Evolutionary conservation across 2,888 invertebrate species (phyloP).

Genomic region (Xestobium rufovillosum): DNA sequence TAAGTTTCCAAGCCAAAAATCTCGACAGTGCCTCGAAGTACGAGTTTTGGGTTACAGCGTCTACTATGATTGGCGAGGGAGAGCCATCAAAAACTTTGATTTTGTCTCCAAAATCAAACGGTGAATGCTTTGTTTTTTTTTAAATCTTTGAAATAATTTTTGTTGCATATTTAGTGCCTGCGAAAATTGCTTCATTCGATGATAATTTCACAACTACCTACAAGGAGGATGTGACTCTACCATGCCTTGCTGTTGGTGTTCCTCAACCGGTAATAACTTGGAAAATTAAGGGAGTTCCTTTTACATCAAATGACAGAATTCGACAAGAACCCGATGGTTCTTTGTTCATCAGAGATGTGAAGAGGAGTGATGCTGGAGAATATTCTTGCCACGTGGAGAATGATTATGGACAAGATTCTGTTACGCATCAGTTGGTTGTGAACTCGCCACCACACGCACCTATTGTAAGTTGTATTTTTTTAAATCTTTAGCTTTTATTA

Average conservation of each 20-base stretch:
- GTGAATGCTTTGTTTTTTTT: slow-evolving; percentile 40
- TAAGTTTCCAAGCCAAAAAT: slow-evolving; percentile 81
- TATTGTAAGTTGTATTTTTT: slow-evolving; percentile 33
- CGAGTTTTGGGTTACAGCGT: slow-evolving; percentile 92
- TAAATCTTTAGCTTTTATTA: slow-evolving; percentile 43
- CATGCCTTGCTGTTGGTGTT: slow-evolving; percentile 86
- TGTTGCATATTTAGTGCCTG: slow-evolving; percentile 61
- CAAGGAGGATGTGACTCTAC: slow-evolving; percentile 85
- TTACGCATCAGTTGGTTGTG: slow-evolving; percentile 82
- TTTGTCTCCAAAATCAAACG: slow-evolving; percentile 74
- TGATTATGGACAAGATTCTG: slow-evolving; percentile 85
- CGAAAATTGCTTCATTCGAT: slow-evolving; percentile 91
- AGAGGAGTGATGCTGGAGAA: slow-evolving; percentile 85
- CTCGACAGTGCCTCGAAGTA: slow-evolving; percentile 75
- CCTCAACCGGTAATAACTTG: slow-evolving; percentile 85
- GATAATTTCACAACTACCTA: slow-evolving; percentile 87
- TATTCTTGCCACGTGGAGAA: slow-evolving; percentile 92
- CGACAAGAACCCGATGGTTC: slow-evolving; percentile 85
- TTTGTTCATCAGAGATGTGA: slow-evolving; percentile 81
- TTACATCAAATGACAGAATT: slow-evolving; percentile 74
- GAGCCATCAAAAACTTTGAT: slow-evolving; percentile 81
- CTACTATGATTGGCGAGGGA: slow-evolving; percentile 90
- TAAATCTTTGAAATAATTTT: not conserved
- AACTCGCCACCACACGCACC: slow-evolving; percentile 73
- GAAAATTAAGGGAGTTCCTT: slow-evolving; percentile 76